These are phyloP conservation scores for Aethina tumida DNA, from an alignment of 1,140 invertebrate species.

Conservation along the genomic window DNA sequence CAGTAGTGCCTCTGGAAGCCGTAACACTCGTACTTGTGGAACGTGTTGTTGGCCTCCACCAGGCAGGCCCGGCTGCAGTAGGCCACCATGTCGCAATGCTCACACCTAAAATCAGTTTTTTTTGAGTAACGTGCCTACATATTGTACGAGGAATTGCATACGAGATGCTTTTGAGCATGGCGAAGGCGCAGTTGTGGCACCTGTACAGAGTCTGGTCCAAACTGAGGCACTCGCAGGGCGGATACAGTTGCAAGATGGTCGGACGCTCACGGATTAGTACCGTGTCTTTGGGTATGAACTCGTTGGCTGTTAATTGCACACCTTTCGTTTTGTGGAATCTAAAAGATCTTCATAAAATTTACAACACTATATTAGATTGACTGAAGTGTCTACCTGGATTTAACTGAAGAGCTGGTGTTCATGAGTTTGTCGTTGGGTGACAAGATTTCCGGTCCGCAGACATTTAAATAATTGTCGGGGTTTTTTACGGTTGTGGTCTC, in stretches of 20 bases:
- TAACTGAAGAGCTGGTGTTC: too few relatives aligned
- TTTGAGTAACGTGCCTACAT: slow-evolving; percentile 1
- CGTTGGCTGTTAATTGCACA: slow-evolving; percentile 6
- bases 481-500: too few relatives aligned
- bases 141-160: slow-evolving; percentile 4
- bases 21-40: slow-evolving; percentile 15
- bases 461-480: too few relatives aligned
- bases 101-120: slow-evolving; percentile 11
- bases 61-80: slow-evolving; percentile 12
- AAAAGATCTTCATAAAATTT: too few relatives aligned
- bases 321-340: too few relatives aligned
- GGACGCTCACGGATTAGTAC: slow-evolving; percentile 14
- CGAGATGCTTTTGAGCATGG: slow-evolving; percentile 7
- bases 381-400: too few relatives aligned
- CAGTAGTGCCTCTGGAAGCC: slow-evolving; percentile 19
- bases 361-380: too few relatives aligned
- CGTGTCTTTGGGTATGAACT: slow-evolving; percentile 3
- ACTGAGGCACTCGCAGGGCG: slow-evolving; percentile 9
- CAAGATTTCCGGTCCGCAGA: too few relatives aligned
- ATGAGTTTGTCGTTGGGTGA: too few relatives aligned
- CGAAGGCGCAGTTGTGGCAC: slow-evolving; percentile 15
- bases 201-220: slow-evolving; percentile 5
- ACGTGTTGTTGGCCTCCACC: slow-evolving; percentile 6
- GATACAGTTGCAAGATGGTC: slow-evolving; percentile 14
- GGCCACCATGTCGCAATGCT: slow-evolving; percentile 11